A percentile compares a stretch with the other conserved stretches of the same genome.
Conservation (phyloP, 1,140 invertebrate species). For the Theocolax elegans region DNA sequence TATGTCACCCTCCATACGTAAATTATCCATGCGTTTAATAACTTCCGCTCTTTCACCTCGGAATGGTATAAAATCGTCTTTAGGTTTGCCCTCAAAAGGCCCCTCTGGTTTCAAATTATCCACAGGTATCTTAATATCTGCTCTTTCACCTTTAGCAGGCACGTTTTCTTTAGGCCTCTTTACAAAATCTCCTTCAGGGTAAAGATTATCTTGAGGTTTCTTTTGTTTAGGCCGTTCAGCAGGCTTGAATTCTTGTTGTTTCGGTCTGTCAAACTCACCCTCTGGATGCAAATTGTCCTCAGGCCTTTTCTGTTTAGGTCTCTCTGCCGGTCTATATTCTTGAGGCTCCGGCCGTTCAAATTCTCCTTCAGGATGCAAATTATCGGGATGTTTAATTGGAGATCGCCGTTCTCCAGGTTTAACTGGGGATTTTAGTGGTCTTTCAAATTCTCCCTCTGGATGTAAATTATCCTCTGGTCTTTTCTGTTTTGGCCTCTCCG, state of each 20-base stretch:
- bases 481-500: conserved; percentile 60
- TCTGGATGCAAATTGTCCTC: conserved; percentile 70
- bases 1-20: conserved; percentile 73
- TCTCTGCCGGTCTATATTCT: conserved; percentile 68
- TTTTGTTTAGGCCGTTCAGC: conserved; percentile 73
- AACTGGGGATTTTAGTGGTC: conserved; percentile 63
- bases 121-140: conserved; percentile 62
- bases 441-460: conserved; percentile 72
- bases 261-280: conserved; percentile 66
- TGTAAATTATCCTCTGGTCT: conserved; percentile 68
- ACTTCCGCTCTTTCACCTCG: conserved; percentile 60
- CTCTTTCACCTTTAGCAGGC: conserved; percentile 65
- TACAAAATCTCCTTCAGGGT: conserved; percentile 71
- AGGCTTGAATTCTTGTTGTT: conserved; percentile 68
- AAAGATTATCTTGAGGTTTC: conserved; percentile 73
- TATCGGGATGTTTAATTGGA: conserved; percentile 66
- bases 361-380: conserved; percentile 70
- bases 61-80: conserved; percentile 70
- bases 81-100: conserved; percentile 64
- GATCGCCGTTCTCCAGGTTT: conserved; percentile 67
- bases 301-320: conserved; percentile 67
- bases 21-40: conserved; percentile 64
- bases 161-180: conserved; percentile 59
- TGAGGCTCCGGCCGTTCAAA: conserved; percentile 67
- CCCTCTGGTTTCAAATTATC: conserved; percentile 72